Evolutionary conservation across 2,113 vertebrate species (phyloP).

Genomic region (Ariopsis seemanni): DNA sequence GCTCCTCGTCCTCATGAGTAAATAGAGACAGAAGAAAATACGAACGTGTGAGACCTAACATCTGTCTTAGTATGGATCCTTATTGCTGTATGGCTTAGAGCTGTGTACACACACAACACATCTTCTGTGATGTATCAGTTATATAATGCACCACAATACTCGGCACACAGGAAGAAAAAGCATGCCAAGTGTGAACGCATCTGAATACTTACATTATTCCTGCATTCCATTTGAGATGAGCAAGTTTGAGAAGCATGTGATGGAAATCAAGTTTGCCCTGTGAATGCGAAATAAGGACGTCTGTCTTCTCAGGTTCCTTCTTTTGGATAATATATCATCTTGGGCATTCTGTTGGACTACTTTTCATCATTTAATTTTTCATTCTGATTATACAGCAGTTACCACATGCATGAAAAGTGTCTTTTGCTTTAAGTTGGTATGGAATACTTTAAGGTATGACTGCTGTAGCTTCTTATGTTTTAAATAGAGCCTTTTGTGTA

Average conservation of each 20-base stretch:
- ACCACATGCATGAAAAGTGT: not conserved
- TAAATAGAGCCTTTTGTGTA: no score
- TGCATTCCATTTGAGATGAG: not conserved
- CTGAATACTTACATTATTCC: not conserved
- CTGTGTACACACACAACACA: slow-evolving; percentile 8
- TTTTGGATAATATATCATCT: not conserved
- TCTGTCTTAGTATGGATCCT: slow-evolving; percentile 19
- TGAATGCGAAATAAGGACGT: not conserved
- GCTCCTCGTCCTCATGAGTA: slow-evolving; percentile 26
- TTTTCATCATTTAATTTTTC: not conserved
- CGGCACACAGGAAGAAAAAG: not conserved
- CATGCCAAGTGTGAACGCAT: not conserved
- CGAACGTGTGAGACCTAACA: slow-evolving; percentile 25
- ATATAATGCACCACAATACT: not conserved
- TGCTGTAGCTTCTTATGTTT: not conserved
- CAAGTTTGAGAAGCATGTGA: not conserved
- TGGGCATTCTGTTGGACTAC: not conserved
- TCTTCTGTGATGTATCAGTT: not conserved
- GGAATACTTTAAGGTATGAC: not conserved
- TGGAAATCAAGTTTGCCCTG: not conserved
- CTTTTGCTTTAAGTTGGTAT: not conserved
- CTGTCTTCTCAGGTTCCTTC: not conserved
- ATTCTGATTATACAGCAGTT: not conserved
- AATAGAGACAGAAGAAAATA: slow-evolving; percentile 7
- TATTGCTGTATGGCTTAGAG: slow-evolving; percentile 1